Evolutionary conservation across 2,797 vertebrate species (phyloP).

Genomic region (Lophius americanus): DNA sequence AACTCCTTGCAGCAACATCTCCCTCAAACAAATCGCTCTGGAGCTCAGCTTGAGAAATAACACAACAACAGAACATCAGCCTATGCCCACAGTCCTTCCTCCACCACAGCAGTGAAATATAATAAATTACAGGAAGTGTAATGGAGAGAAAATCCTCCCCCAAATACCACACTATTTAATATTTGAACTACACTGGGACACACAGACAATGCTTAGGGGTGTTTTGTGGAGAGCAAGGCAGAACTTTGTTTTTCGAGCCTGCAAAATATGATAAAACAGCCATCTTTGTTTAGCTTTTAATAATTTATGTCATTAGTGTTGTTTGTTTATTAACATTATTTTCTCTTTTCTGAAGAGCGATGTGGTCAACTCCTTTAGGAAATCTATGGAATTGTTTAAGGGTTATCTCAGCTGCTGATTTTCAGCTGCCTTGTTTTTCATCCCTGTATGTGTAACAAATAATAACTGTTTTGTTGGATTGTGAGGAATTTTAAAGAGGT

Average conservation of each 20-base stretch:
- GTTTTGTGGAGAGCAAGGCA: not conserved
- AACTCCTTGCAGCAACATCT: conserved; percentile 27
- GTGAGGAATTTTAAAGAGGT: conserved; percentile 6
- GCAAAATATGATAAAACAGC: conserved; percentile 4
- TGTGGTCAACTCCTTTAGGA: conserved; percentile 5
- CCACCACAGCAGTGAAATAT: not conserved
- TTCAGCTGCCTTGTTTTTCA: not conserved
- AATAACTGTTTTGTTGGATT: conserved; percentile 1
- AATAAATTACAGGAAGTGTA: conserved; percentile 6
- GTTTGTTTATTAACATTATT: conserved; percentile 5
- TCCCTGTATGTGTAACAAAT: conserved; percentile 4
- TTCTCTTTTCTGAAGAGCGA: not conserved
- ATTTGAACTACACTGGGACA: conserved; percentile 4
- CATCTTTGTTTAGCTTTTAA: conserved; percentile 1
- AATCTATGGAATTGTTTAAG: not conserved
- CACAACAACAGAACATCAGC: conserved; percentile 12
- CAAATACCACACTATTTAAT: conserved; percentile 8
- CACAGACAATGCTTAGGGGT: not conserved
- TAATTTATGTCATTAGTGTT: conserved; percentile 12
- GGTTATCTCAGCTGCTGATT: not conserved
- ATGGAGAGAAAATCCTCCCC: conserved; percentile 2
- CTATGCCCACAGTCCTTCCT: conserved; percentile 11
- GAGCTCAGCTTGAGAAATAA: conserved; percentile 34
- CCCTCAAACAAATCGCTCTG: conserved; percentile 23
- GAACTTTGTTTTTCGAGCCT: conserved; percentile 7